Percentiles rank a stretch among this genome's conserved stretches.
Conservation (phyloP, 2,113 vertebrate species). For the Psammodynastes pulverulentus region DNA sequence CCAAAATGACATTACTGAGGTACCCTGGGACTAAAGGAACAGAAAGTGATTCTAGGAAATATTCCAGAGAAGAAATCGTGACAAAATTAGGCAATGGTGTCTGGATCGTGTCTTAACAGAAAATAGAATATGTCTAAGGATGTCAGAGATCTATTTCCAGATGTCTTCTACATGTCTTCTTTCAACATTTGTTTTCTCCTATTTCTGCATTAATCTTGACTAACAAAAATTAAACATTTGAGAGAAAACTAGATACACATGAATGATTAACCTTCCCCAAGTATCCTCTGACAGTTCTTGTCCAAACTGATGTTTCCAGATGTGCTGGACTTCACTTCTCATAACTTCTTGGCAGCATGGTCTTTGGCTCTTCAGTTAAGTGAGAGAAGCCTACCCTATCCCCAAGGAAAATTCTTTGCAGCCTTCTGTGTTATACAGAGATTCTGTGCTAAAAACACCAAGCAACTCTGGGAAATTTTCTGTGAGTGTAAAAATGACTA, state of each 20-base stretch:
- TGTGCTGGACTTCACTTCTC: not conserved
- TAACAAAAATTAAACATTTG: not conserved
- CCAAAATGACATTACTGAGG: slow-evolving; percentile 80
- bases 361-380: not conserved
- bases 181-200: too few species aligned
- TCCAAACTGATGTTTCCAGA: not conserved
- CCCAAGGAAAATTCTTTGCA: not conserved
- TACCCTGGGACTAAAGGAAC: slow-evolving; percentile 82
- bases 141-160: not conserved
- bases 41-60: rapidly evolving
- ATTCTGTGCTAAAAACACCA: not conserved
- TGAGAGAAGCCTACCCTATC: not conserved
- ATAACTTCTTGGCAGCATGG: not conserved
- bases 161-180: not conserved
- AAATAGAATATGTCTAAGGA: not conserved
- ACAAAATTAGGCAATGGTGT: not conserved
- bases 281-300: not conserved
- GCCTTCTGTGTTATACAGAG: not conserved
- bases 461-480: not conserved
- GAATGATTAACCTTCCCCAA: not conserved
- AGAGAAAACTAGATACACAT: not conserved
- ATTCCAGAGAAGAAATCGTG: too few species aligned
- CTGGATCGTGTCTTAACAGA: rapidly evolving
- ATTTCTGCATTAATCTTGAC: not conserved
- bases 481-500: not conserved